Conservation (phyloP, 2,888 invertebrate genomes). For the Drosophila austrosaltans region DNA sequence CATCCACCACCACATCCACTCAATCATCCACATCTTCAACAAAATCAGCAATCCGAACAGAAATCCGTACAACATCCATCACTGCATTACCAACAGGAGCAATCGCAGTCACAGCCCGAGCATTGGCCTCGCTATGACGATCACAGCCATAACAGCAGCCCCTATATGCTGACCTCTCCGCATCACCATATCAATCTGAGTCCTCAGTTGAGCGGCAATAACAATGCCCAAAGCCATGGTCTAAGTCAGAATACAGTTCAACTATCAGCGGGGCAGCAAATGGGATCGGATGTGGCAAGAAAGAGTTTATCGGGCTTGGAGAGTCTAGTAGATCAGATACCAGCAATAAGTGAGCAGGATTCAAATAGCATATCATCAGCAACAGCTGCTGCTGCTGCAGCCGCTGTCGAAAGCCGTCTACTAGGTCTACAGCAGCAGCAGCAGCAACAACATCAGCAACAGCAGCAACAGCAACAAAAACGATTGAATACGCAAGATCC, state of each 20-base stretch:
- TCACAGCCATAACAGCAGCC: conserved; percentile 40
- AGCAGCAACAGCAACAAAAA: conserved; percentile 45
- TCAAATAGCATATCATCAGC: conserved; percentile 56
- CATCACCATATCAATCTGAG: conserved; percentile 62
- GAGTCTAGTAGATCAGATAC: conserved; percentile 95
- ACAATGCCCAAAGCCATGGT: conserved; percentile 9
- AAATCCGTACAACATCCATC: conserved; percentile 32
- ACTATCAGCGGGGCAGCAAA: conserved; percentile 36
- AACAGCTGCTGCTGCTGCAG: conserved; percentile 65
- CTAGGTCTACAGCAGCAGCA: conserved; percentile 68
- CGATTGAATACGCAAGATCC: conserved; percentile 39
- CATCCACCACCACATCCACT: conserved; percentile 27
- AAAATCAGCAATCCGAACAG: conserved; percentile 41
- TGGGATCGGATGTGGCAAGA: conserved; percentile 88
- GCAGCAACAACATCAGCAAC: conserved; percentile 46
- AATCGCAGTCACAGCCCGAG: conserved; percentile 31
- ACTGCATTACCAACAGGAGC: conserved; percentile 38
- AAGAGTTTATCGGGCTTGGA: conserved; percentile 94
- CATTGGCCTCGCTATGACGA: conserved; percentile 62
- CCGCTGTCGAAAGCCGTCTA: conserved; percentile 74
- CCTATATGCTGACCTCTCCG: conserved; percentile 52
- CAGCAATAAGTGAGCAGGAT: conserved; percentile 91
- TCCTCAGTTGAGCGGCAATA: conserved; percentile 34
- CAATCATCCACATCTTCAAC: conserved; percentile 35
- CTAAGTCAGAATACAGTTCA: conserved; percentile 20